Evolutionary conservation across 2,888 invertebrate species (phyloP).

Genomic region (Flabesymbios commensalis): DNA sequence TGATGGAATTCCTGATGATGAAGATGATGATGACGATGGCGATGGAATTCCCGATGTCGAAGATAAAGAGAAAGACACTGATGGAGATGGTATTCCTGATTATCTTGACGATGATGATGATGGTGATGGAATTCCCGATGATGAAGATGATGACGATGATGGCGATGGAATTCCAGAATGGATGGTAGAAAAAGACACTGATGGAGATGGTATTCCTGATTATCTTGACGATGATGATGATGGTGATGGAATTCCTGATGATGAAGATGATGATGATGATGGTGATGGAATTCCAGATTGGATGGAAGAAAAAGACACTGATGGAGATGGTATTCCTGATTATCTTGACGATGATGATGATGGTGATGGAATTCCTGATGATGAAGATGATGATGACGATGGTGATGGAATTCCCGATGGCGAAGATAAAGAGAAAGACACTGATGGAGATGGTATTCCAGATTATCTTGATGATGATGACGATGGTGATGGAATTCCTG

Average conservation of each 20-base stretch:
- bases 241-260: conserved; percentile 41
- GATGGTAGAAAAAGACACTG: conserved; percentile 26
- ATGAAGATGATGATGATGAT: conserved; percentile 35
- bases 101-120: conserved; percentile 26
- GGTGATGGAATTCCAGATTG: conserved; percentile 46
- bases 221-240: conserved; percentile 37
- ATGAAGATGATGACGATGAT: conserved; percentile 26
- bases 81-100: conserved; percentile 51
- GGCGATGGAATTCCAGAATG: conserved; percentile 33
- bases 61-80: conserved; percentile 39
- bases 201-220: conserved; percentile 44
- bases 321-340: conserved; percentile 45
- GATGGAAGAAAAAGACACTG: conserved; percentile 28
- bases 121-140: conserved; percentile 24
- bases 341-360: conserved; percentile 34
- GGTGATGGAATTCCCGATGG: conserved; percentile 38
- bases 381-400: conserved; percentile 36
- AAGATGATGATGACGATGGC: conserved; percentile 36
- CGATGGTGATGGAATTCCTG: conserved; percentile 53
- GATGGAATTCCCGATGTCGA: conserved; percentile 47
- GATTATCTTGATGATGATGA: conserved; percentile 35
- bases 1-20: conserved; percentile 43
- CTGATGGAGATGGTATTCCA: conserved; percentile 40
- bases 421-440: conserved; percentile 31
- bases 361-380: conserved; percentile 39